Percentiles rank a stretch among this genome's conserved stretches.
phyloP scores from a whole-genome alignment of 2,113 vertebrate species.

The Cavia porcellus region DNA sequence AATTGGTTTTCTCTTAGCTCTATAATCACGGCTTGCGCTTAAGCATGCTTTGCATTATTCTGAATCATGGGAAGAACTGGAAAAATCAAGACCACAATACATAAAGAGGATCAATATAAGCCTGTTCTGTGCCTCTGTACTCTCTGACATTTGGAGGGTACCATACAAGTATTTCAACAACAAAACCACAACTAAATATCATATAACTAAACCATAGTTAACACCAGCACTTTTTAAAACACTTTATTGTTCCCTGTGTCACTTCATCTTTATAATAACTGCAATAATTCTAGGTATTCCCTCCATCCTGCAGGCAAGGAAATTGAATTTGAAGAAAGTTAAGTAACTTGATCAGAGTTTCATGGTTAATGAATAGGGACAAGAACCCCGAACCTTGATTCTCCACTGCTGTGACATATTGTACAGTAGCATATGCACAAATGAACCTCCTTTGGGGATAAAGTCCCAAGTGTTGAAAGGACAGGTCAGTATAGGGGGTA shows the following conservation, averaged over 20 bases:
- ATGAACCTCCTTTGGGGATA: neutral
- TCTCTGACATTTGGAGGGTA: neutral
- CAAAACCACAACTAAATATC: neutral
- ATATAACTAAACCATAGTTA: conserved; percentile 2
- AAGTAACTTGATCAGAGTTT: neutral
- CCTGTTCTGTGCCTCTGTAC: neutral
- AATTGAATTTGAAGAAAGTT: conserved; percentile 26
- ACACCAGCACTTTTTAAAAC: neutral
- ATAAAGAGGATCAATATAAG: conserved; percentile 23
- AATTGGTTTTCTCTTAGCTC: conserved; percentile 53
- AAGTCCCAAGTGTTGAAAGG: neutral
- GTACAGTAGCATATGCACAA: neutral
- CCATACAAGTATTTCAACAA: neutral
- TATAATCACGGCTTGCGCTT: conserved; percentile 27
- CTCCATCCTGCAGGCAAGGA: neutral
- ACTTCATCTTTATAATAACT: neutral
- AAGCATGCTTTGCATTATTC: neutral
- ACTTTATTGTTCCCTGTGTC: conserved; percentile 1
- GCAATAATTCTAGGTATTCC: neutral
- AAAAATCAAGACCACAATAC: neutral
- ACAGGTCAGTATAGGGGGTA: neutral
- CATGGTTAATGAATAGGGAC: neutral
- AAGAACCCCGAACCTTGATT: neutral
- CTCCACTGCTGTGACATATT: neutral
- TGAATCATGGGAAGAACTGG: neutral